These are phyloP conservation scores for Prorops nasuta DNA, from an alignment of 1,140 invertebrate species.

Conservation along the genomic window DNA sequence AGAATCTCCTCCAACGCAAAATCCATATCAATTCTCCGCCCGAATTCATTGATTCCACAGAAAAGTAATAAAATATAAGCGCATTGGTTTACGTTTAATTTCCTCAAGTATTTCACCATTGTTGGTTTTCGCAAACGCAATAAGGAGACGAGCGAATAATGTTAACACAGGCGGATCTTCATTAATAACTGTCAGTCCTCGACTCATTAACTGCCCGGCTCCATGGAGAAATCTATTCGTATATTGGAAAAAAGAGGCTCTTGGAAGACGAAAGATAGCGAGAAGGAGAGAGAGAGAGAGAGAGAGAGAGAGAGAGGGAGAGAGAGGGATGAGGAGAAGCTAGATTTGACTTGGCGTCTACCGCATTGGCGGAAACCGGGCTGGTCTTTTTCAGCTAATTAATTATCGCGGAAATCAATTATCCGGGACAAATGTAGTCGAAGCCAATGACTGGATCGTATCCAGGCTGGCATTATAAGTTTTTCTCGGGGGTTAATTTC, in stretches of 20 bases:
- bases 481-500: too few relatives aligned
- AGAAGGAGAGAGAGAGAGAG: slow-evolving; percentile 21
- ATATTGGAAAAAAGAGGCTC: too few relatives aligned
- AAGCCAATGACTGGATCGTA: not conserved
- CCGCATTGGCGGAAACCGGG: not conserved
- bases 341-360: too few relatives aligned
- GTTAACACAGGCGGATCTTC: not conserved
- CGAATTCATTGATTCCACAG: too few relatives aligned
- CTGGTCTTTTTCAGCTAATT: not conserved
- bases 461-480: not conserved
- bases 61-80: too few relatives aligned
- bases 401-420: not conserved
- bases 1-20: too few relatives aligned
- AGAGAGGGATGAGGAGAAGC: slow-evolving; percentile 7
- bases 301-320: slow-evolving; percentile 24
- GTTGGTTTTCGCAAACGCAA: too few relatives aligned
- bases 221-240: too few relatives aligned
- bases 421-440: slow-evolving; percentile 4
- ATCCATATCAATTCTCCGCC: too few relatives aligned
- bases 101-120: too few relatives aligned
- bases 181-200: not conserved
- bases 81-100: too few relatives aligned
- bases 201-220: not conserved
- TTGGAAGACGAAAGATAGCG: slow-evolving; percentile 7
- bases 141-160: not conserved